Percentiles rank a stretch among this genome's conserved stretches.
phyloP scores from a whole-genome alignment of 2,888 invertebrate species.

The Nemotelus nigrinus region DNA sequence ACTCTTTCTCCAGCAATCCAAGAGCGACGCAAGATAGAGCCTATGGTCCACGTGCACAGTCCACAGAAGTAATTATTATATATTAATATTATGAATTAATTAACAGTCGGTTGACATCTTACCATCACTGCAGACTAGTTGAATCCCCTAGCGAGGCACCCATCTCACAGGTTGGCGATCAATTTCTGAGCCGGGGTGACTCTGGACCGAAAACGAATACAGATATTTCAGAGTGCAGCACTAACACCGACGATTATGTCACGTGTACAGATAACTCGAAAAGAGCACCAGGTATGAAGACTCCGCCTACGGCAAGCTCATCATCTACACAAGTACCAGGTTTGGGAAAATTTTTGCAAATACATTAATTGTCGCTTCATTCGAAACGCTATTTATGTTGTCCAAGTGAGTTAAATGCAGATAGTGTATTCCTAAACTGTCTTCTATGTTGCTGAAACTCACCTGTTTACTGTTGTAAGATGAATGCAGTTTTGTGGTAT shows the following conservation, averaged over 20 bases:
- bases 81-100: no score
- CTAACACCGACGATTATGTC: slow-evolving; percentile 84
- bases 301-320: slow-evolving; percentile 65
- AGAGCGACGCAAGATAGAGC: slow-evolving; percentile 53
- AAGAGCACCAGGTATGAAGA: slow-evolving; percentile 68
- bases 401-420: not conserved
- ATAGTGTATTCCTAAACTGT: not conserved
- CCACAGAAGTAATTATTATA: slow-evolving; percentile 46
- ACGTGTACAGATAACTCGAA: slow-evolving; percentile 84
- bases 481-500: not conserved
- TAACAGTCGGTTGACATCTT: not conserved
- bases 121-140: slow-evolving; percentile 50
- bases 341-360: slow-evolving; percentile 56
- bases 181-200: slow-evolving; percentile 73
- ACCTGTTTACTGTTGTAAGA: not conserved
- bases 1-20: slow-evolving; percentile 65
- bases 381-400: slow-evolving; percentile 14
- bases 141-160: slow-evolving; percentile 59
- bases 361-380: not conserved
- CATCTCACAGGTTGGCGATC: slow-evolving; percentile 19
- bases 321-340: slow-evolving; percentile 65
- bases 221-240: slow-evolving; percentile 88
- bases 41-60: slow-evolving; percentile 48
- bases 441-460: not conserved
- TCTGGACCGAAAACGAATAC: slow-evolving; percentile 75